phyloP scores from a whole-genome alignment of 2,797 vertebrate genomes.

The Falco novaeseelandiae region DNA sequence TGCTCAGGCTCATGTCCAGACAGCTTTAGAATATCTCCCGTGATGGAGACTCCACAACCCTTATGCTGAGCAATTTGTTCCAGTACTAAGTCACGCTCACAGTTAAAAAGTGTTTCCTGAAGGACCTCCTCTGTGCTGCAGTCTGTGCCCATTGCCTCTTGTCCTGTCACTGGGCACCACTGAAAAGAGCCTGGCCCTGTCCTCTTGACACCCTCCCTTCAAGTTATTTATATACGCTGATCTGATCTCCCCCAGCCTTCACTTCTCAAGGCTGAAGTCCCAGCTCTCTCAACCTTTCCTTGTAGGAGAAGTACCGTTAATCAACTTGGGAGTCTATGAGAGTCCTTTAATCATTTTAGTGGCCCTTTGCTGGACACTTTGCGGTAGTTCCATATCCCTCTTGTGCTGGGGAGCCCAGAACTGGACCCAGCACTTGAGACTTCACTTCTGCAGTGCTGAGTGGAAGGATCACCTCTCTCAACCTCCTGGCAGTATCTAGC shows the following conservation, averaged over 20 bases:
- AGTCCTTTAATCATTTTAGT: not conserved
- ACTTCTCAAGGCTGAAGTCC: not conserved
- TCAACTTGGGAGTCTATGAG: not conserved
- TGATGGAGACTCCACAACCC: not conserved
- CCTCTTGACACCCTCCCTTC: not conserved
- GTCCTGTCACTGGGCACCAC: not conserved
- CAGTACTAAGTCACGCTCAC: not conserved
- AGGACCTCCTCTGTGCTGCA: not conserved
- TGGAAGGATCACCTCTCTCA: not conserved
- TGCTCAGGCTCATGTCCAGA: not conserved
- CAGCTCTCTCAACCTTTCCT: not conserved
- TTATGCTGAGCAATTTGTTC: not conserved
- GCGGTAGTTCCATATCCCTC: not conserved
- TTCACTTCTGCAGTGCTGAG: not conserved
- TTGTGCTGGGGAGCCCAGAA: not conserved
- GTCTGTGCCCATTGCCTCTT: not conserved
- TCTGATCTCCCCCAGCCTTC: not conserved
- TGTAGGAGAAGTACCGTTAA: not conserved
- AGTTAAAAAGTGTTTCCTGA: not conserved
- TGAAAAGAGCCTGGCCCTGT: not conserved
- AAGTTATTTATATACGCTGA: not conserved
- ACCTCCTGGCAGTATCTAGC: not conserved
- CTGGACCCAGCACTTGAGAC: not conserved
- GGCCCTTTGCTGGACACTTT: not conserved
- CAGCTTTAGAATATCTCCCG: not conserved